Conservation (phyloP, 2,888 invertebrate genomes). For the Scaptomyza cyrtandrae region DNA sequence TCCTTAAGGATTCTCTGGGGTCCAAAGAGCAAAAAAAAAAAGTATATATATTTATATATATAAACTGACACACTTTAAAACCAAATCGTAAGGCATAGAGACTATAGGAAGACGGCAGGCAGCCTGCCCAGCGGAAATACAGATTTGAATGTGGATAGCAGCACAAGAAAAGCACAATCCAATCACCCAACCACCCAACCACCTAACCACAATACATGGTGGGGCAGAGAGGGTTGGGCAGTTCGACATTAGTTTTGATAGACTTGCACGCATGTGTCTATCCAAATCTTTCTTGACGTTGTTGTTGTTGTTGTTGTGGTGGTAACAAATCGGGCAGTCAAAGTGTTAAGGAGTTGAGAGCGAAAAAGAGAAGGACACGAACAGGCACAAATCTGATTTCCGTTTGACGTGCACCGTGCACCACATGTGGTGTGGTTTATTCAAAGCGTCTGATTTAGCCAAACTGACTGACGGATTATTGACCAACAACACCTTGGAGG, state of each 20-base stretch:
- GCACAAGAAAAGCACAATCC: not conserved
- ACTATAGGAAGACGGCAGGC: conserved; percentile 39
- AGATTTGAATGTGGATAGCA: conserved; percentile 40
- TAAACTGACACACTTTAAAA: conserved; percentile 71
- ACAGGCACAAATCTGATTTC: conserved; percentile 68
- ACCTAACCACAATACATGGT: not conserved
- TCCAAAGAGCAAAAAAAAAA: conserved; percentile 2
- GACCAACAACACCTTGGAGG: conserved; percentile 21
- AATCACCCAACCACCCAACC: not conserved
- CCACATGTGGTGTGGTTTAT: conserved; percentile 21
- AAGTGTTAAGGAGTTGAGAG: not conserved
- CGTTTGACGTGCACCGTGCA: conserved; percentile 51
- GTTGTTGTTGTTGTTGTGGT: conserved; percentile 39
- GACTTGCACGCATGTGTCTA: conserved; percentile 64
- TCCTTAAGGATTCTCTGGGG: conserved; percentile 26
- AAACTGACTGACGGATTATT: conserved; percentile 57
- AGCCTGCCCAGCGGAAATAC: conserved; percentile 20
- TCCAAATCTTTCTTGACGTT: conserved; percentile 28
- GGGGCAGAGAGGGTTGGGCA: not conserved
- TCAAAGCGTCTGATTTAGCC: conserved; percentile 26
- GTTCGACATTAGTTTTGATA: conserved; percentile 71
- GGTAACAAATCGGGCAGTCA: conserved; percentile 62
- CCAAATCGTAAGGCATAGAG: conserved; percentile 30
- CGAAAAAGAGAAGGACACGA: conserved; percentile 7
- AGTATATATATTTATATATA: not conserved